Evolutionary conservation across 1,140 invertebrate species (phyloP), one percentile per base, ranked within the genome.

Genomic region (Atta colombica): DNA sequence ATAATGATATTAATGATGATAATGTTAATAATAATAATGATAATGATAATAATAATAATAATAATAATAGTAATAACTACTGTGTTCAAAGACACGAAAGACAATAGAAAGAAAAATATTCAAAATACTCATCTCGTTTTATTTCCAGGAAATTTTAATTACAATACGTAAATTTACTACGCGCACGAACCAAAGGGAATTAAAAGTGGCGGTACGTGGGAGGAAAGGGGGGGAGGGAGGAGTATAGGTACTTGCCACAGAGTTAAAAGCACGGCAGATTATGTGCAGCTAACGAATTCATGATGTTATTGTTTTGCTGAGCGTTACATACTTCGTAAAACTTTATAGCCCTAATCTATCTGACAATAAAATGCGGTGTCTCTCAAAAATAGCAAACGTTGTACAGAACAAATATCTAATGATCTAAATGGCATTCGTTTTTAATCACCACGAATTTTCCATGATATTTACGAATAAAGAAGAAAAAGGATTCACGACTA

Each of bases 141-240:
- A 60, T 51, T 39, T 49, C 25, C 68, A 7, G 39, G 5, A 82
- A 74, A 61, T 82, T 82, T 84, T 74, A 84, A 74, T 82, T 72
- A 82, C 21, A 55, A 45, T 21, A 28, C 18, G 12, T 49, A 45
- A 45, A 45, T 45, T 45, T 45, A 45, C 8, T 45, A 49, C 18
- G 39, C 16, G 16, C 3, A 31, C 18, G n/a, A 74, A 74, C 6
- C 66, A 49, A 74, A 74, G 21, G 68, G 31, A 69, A 84, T 84
- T 84, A 74, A 82, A 84, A 25, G 25, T 61, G 28, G 12, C 55
- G 53, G 55, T 61, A 61, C 63, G 39, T 18, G 12, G 14, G 14
- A 5, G 31, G 28, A 5, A 5, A 0, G 31, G 31, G 31, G 6
- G 2, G n/a, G 8, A 4, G 6, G 14, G 25, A 2, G 31, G 31